Percentiles rank a stretch among this genome's conserved stretches.
Evolutionary conservation across 2,888 invertebrate species (phyloP).

Genomic region (Pristionchus maxplancki): DNA sequence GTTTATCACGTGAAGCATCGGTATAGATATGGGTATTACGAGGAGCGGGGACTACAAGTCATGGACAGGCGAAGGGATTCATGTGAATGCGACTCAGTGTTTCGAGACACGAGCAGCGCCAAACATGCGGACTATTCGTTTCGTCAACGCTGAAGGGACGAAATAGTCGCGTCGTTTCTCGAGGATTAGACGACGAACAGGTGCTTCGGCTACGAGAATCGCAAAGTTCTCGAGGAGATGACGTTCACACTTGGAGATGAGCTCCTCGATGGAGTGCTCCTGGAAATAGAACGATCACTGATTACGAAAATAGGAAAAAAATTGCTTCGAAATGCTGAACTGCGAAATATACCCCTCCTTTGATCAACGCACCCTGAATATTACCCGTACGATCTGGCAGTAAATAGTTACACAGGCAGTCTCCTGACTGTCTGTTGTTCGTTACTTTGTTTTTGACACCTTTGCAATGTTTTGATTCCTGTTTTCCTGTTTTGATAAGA

Average conservation of each 20-base stretch:
- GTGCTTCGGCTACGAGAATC: conserved; percentile 40
- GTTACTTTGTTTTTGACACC: not conserved
- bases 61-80: not conserved
- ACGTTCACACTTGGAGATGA: conserved; percentile 53
- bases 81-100: not conserved
- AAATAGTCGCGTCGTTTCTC: conserved; percentile 45
- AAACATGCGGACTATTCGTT: conserved; percentile 31
- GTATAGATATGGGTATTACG: conserved; percentile 22
- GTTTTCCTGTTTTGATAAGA: not conserved
- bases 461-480: not conserved
- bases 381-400: too few relatives aligned
- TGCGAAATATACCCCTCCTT: too few relatives aligned
- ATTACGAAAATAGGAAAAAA: too few relatives aligned
- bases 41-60: conserved; percentile 5
- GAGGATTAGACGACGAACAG: conserved; percentile 51
- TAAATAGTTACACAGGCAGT: too few relatives aligned
- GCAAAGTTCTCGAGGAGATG: conserved; percentile 56
- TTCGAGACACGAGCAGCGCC: conserved; percentile 25
- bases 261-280: conserved; percentile 52
- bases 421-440: not conserved
- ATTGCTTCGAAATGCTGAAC: too few relatives aligned
- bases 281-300: too few relatives aligned
- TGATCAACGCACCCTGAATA: too few relatives aligned
- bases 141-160: conserved; percentile 43
- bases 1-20: conserved; percentile 38